A percentile compares a stretch with the other conserved stretches of the same genome.
phyloP scores from a whole-genome alignment of 2,113 vertebrate genomes.

The Atractosteus spatula region DNA sequence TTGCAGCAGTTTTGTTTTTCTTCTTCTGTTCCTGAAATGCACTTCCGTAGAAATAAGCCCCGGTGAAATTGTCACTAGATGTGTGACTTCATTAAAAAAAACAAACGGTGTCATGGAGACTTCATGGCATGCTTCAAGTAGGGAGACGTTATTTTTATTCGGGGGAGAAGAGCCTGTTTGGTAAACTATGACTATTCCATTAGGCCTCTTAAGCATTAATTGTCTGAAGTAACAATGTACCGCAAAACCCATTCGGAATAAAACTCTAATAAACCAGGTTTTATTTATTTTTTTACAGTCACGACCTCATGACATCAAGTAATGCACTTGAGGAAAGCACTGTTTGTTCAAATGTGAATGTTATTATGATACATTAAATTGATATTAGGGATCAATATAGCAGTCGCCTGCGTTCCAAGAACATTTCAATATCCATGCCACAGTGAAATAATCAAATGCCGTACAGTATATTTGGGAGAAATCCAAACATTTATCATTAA shows the following conservation, averaged over 20 bases:
- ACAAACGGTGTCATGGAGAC: too few species aligned
- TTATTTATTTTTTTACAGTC: not conserved
- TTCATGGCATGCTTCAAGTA: not conserved
- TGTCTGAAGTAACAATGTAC: not conserved
- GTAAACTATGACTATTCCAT: constrained; percentile 15
- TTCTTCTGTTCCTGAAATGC: too few species aligned
- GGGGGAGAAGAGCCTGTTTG: constrained; percentile 14
- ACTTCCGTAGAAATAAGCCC: too few species aligned
- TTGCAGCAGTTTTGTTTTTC: too few species aligned
- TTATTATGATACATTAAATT: not conserved
- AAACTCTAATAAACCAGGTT: not conserved
- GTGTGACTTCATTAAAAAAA: too few species aligned
- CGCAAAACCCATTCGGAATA: not conserved
- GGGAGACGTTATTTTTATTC: constrained; percentile 66
- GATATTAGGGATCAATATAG: not conserved
- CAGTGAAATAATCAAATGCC: too few species aligned
- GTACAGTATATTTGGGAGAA: too few species aligned
- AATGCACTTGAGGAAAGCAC: not conserved
- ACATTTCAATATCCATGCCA: too few species aligned
- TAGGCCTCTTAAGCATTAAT: constrained; percentile 7
- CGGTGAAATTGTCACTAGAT: too few species aligned
- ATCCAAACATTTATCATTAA: too few species aligned
- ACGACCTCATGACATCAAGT: not conserved
- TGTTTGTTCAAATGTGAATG: constrained; percentile 8
- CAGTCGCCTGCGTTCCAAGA: too few species aligned